phyloP scores from a whole-genome alignment of 2,113 vertebrate species.

The Fregata magnificens region DNA sequence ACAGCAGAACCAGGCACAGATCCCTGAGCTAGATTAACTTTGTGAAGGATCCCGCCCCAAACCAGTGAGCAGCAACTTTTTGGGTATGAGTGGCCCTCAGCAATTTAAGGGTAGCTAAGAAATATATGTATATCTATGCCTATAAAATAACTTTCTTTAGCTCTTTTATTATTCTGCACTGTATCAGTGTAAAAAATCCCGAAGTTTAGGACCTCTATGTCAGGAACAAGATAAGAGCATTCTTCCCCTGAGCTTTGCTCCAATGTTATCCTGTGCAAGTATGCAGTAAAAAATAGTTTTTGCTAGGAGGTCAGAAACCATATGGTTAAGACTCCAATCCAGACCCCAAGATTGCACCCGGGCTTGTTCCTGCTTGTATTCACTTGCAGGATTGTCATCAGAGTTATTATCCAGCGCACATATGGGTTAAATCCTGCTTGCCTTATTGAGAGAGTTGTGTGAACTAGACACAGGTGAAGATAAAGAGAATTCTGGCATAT shows the following conservation, averaged over 20 bases:
- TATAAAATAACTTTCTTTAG: background rate
- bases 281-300: background rate
- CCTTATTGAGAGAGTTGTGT: background rate
- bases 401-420: background rate
- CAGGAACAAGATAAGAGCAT: background rate
- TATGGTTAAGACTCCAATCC: background rate
- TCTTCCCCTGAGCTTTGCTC: background rate
- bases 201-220: background rate
- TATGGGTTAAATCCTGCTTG: background rate
- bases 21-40: background rate
- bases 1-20: background rate
- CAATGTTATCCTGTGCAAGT: background rate
- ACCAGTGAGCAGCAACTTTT: background rate
- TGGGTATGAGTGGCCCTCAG: background rate
- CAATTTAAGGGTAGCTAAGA: background rate
- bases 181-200: background rate
- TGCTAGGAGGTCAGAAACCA: background rate
- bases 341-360: background rate
- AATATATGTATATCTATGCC: background rate
- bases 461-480: background rate
- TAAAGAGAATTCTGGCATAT: background rate
- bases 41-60: background rate
- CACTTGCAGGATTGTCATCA: background rate
- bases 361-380: background rate
- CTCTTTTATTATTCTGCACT: background rate